Evolutionary conservation across 2,113 vertebrate genomes (phyloP).

Genomic region (Cisticola juncidis): DNA sequence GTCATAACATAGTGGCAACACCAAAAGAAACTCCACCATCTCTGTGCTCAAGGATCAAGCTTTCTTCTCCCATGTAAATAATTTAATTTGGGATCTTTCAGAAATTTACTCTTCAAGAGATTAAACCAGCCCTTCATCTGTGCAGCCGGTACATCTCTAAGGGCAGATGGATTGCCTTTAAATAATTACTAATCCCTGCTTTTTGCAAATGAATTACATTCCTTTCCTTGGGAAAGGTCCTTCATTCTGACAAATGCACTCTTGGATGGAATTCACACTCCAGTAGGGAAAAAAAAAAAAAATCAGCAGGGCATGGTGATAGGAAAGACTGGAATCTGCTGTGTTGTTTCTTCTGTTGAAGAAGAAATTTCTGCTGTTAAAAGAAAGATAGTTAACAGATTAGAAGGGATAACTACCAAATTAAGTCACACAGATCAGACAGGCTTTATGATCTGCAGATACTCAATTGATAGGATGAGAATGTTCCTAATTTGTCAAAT

Average conservation of each 20-base stretch:
- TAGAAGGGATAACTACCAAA: slow-evolving; percentile 19
- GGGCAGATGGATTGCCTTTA: neutral
- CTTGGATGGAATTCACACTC: neutral
- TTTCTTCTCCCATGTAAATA: neutral
- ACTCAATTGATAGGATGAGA: neutral
- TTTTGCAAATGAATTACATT: neutral
- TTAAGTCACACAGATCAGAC: slow-evolving; percentile 40
- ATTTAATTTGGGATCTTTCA: neutral
- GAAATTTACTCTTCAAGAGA: neutral
- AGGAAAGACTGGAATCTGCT: neutral
- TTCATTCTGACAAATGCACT: neutral
- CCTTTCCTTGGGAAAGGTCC: neutral
- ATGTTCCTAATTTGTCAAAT: slow-evolving; percentile 2
- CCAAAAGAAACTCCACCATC: neutral
- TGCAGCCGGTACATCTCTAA: neutral
- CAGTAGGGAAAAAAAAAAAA: neutral
- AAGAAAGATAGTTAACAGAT: slow-evolving; percentile 18
- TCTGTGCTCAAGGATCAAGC: neutral
- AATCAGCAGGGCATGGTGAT: neutral
- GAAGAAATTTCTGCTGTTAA: neutral
- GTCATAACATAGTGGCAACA: neutral
- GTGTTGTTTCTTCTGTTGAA: neutral
- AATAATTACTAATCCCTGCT: neutral
- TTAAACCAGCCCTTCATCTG: neutral
- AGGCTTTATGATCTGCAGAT: slow-evolving; percentile 35